Evolutionary conservation across 2,888 invertebrate genomes (phyloP), one percentile per base, ranked within the genome.

Genomic region (Eurytoma californica): DNA sequence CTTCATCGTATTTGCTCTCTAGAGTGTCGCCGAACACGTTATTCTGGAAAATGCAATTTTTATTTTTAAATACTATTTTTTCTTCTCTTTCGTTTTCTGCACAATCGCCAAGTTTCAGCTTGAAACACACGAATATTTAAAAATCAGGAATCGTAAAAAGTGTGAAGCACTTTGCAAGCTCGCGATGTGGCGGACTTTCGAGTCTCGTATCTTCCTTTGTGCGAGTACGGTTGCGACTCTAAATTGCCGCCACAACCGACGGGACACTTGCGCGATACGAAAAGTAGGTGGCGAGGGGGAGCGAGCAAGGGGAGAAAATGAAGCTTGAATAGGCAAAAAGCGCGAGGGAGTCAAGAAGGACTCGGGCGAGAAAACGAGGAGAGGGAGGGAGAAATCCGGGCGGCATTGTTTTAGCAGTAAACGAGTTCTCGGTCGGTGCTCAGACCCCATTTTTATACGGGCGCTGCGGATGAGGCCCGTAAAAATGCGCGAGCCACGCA

Each of bases 321-420:
- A 47, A n/a, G 47, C 16, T 13, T 49, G 12, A 51, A 65, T 20
- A 66, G 39, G 51, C 51, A 39, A n/a, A 65, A 13, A 49, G 51
- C 3, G 47, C 14, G 16, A 47, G 30, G 20, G 49, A 49, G n/a
- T 51, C 18, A 51, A 51, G 51, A 13, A 51, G 47, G 18, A n/a
- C 14, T 47, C 49, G 53, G n/a, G 53, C 14, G 53, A 53, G 57
- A 75, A 68, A 72, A 57, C 47, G 3, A 28, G 9, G 39, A 2
- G 58, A 60, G 20, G 16, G 18, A 9, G 55, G 28, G 63, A 77
- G 65, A 77, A 63, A 51, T 53, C 60, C 61, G 77, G 80, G 75
- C 51, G 79, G 79, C 81, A 82, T 82, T 82, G 76, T 80, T 77
- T 81, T 81, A 80, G 81, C 72, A 75, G 79, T 75, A 81, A 81